Evolutionary conservation across 2,888 invertebrate species (phyloP).

Genomic region (Acrobasis consociella): DNA sequence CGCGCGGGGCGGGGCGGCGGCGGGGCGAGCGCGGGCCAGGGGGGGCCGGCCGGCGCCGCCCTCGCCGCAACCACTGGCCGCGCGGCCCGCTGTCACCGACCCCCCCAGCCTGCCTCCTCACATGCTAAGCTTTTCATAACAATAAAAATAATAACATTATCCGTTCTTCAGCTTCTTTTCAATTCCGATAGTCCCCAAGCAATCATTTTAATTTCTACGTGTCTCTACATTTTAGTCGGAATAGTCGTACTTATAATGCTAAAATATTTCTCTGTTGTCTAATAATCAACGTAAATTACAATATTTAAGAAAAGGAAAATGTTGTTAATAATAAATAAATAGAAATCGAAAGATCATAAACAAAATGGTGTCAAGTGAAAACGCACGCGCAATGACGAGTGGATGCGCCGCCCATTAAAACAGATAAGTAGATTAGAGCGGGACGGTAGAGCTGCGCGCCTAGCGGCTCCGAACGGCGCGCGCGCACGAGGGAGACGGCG

Average conservation of each 20-base stretch:
- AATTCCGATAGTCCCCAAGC: conserved; percentile 32
- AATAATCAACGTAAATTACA: background rate
- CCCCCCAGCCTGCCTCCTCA: conserved; percentile 46
- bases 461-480: conserved; percentile 25
- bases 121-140: conserved; percentile 63
- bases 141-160: conserved; percentile 55
- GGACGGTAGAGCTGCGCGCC: conserved; percentile 44
- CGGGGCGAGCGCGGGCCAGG: conserved; percentile 46
- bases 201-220: conserved; percentile 22
- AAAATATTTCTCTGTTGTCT: background rate
- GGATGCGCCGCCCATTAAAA: conserved; percentile 64
- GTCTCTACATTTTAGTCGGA: background rate
- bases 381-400: conserved; percentile 56
- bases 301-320: background rate
- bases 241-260: background rate
- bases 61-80: conserved; percentile 66
- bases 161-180: conserved; percentile 31
- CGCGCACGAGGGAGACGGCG: conserved; percentile 47
- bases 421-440: conserved; percentile 60
- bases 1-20: conserved; percentile 53
- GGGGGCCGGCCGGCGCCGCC: conserved; percentile 43
- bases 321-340: conserved; percentile 24
- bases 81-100: conserved; percentile 70
- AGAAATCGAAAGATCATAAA: conserved; percentile 18
- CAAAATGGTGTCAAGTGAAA: conserved; percentile 40